A percentile compares a stretch with the other conserved stretches of the same genome.
phyloP scores from a whole-genome alignment of 2,113 vertebrate genomes.

The Melanerpes formicivorus region DNA sequence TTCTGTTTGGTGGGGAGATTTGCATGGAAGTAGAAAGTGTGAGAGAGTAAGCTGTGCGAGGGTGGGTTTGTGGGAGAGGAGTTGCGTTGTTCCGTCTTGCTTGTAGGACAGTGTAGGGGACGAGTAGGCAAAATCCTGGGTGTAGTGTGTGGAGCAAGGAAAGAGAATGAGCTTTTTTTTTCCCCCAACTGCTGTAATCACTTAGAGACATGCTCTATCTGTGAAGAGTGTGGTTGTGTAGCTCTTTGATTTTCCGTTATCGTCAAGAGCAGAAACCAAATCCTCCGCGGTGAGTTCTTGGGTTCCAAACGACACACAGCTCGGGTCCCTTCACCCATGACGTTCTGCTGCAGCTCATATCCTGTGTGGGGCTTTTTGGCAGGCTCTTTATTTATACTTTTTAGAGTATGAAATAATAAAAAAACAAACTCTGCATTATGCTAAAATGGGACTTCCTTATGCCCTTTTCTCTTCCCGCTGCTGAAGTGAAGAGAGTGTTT shows the following conservation, averaged over 20 bases:
- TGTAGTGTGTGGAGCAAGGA: neutral
- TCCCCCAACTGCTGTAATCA: neutral
- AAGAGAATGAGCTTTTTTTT: neutral
- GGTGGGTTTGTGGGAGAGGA: neutral
- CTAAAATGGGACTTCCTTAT: slow-evolving; percentile 28
- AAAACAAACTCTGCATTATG: slow-evolving; percentile 51
- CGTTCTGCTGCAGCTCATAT: slow-evolving; percentile 38
- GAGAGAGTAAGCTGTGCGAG: neutral
- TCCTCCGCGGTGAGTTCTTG: neutral
- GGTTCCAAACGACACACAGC: neutral
- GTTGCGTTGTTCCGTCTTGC: neutral
- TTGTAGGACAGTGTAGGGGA: neutral
- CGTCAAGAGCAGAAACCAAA: neutral
- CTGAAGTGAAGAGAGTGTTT: slow-evolving; percentile 35
- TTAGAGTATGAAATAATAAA: slow-evolving; percentile 51
- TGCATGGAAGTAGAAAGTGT: neutral
- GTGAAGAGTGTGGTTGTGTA: neutral
- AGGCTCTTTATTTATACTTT: slow-evolving; percentile 36
- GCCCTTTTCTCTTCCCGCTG: neutral
- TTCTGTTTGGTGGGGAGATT: neutral
- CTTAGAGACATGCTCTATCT: neutral
- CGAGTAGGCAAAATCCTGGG: neutral
- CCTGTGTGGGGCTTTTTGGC: slow-evolving; percentile 14
- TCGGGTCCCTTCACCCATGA: neutral
- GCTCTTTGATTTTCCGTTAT: neutral